A percentile compares a stretch with the other conserved stretches of the same genome.
Evolutionary conservation across 2,113 vertebrate species (phyloP).

Genomic region (Spilogale gracilis): DNA sequence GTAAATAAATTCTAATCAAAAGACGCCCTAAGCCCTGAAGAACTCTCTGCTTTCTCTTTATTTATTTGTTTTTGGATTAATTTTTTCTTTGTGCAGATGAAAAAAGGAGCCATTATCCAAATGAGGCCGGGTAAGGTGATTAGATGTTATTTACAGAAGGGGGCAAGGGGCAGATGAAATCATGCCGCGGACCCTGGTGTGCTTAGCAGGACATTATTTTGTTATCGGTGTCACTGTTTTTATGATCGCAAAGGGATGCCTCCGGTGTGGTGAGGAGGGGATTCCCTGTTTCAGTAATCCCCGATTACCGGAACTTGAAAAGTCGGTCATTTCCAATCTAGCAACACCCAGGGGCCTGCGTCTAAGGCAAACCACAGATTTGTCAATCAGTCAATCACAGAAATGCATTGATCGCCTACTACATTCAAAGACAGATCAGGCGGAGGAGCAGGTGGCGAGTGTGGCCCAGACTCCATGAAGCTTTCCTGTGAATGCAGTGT

Average conservation of each 20-base stretch:
- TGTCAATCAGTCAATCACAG: constrained; percentile 66
- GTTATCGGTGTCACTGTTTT: not conserved
- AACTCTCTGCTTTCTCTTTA: not conserved
- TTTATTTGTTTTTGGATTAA: constrained; percentile 77
- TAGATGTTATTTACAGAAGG: constrained; percentile 92
- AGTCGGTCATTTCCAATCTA: constrained; percentile 86
- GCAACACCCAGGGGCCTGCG: constrained; percentile 88
- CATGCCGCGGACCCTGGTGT: not conserved
- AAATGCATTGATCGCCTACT: constrained; percentile 68
- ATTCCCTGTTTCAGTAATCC: constrained; percentile 86
- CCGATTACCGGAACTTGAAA: constrained; percentile 86
- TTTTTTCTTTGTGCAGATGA: constrained; percentile 80
- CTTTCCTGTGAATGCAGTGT: not conserved
- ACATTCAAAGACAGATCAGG: not conserved
- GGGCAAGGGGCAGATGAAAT: constrained; percentile 78
- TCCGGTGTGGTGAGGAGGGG: constrained; percentile 25
- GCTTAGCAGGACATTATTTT: constrained; percentile 22
- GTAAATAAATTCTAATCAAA: constrained; percentile 75
- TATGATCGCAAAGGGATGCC: constrained; percentile 64
- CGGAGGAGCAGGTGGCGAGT: not conserved
- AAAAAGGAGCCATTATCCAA: constrained; percentile 89
- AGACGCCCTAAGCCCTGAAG: constrained; percentile 73
- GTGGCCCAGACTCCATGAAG: not conserved
- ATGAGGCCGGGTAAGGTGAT: constrained; percentile 91
- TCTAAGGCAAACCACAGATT: constrained; percentile 94